Conservation (phyloP, 2,888 invertebrate species). For the Theretra japonica region DNA sequence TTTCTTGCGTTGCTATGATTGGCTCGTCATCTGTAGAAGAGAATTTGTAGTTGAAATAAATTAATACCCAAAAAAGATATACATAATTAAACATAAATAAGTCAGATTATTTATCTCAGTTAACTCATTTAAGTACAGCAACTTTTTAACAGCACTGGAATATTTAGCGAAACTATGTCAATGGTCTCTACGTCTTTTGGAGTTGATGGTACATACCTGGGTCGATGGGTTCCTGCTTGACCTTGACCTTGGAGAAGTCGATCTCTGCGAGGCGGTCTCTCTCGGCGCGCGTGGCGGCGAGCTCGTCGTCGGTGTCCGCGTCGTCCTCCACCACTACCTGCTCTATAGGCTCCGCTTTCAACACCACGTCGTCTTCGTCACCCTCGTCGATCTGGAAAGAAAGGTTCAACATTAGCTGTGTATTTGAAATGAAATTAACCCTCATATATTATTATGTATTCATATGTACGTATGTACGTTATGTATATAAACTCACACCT, state of each 20-base stretch:
- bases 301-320: constrained; percentile 85
- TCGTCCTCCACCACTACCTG: constrained; percentile 87
- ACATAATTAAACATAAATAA: no score
- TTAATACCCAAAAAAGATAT: no score
- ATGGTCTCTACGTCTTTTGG: neutral
- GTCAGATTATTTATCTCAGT: no score
- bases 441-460: no score
- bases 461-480: no score
- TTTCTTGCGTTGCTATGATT: constrained; percentile 79
- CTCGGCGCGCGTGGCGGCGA: constrained; percentile 56
- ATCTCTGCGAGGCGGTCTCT: constrained; percentile 60
- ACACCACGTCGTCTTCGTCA: constrained; percentile 88
- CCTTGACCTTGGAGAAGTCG: constrained; percentile 81
- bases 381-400: constrained; percentile 66
- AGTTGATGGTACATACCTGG: constrained; percentile 70
- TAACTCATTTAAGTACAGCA: no score
- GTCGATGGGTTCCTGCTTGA: constrained; percentile 89
- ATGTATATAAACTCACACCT: no score
- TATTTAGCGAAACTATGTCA: no score
- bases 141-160: no score
- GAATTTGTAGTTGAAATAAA: neutral
- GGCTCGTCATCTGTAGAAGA: constrained; percentile 75
- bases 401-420: neutral
- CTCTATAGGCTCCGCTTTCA: constrained; percentile 87
- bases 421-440: no score